Evolutionary conservation across 1,140 invertebrate species (phyloP), one percentile per base, ranked within the genome.

Genomic region (Drosophila leontia): DNA sequence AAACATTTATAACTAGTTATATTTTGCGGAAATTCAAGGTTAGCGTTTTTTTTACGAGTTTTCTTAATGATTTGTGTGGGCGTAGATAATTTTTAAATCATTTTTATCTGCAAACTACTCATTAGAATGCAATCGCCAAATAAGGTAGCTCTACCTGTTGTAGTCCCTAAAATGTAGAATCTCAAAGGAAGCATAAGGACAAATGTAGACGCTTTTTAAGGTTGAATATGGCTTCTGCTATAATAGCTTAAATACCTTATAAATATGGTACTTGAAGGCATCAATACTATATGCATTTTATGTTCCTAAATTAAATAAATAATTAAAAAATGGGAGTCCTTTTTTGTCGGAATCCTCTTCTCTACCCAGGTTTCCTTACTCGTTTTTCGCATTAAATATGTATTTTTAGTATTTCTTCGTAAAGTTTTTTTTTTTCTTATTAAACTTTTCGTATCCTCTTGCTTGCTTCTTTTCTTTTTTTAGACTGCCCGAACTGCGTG

Each of bases 401-500:
- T 23, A 17, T 37, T 12, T 9, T 23, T 23, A 5, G 13, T 9
- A 17, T 35, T 58, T 50, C 39, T 32, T 45, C 37, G 6, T 8
- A 8, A 29, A 29, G 5, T 53, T 53, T 0, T 19, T 19, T 37
- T 55, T 5, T 11, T 50, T 19, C 34, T 57, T 23, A 29, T 32
- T 42, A 34, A 41, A 19, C 37, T 26, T 47, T 34, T 26, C 8
- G 47, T 35, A 39, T 62, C 48, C 48, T 55, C 34, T 26, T 23
- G 13, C 15, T 4, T 55, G 7, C 15, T 48, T 65, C 1, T 50
- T 56, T 35, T 15, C 39, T 91, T 65, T 90, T 83, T 94, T 59
- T 94, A 95, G 96, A 96, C 91, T 97, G 96, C 93, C 95, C 96
- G 29, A 97, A 96, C 91, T 97, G 96, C 85, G 95, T 95, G 67